These are phyloP conservation scores for Rhagologus leucostigma DNA, from an alignment of 2,113 vertebrate genomes.

Conservation along the genomic window DNA sequence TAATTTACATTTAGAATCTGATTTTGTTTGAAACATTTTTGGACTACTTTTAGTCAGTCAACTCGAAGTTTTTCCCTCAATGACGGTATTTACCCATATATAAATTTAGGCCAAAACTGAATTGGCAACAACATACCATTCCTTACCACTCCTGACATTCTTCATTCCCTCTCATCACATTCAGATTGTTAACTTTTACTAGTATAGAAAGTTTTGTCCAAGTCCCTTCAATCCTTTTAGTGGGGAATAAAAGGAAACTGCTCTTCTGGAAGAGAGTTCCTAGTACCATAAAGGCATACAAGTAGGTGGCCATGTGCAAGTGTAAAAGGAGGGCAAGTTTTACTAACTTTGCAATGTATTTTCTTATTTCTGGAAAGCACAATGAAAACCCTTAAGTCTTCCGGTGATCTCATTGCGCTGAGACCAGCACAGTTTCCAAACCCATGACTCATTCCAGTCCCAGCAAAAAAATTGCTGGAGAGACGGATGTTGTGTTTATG, in stretches of 20 bases:
- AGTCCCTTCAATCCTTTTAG: background rate
- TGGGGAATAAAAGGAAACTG: background rate
- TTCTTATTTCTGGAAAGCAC: background rate
- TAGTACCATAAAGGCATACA: background rate
- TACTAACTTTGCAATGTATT: background rate
- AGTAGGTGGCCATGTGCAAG: background rate
- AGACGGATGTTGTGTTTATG: conserved; percentile 23
- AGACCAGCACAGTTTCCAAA: conserved; percentile 19
- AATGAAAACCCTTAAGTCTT: background rate
- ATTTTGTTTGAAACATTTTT: background rate
- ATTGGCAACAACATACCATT: background rate
- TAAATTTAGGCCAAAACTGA: background rate
- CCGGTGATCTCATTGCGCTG: background rate
- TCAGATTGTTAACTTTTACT: background rate
- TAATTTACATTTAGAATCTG: background rate
- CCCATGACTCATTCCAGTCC: background rate
- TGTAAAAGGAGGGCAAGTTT: background rate
- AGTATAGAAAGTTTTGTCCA: background rate
- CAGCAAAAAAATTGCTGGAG: background rate
- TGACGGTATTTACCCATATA: background rate
- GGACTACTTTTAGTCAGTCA: background rate
- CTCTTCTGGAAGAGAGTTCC: background rate
- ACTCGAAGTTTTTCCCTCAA: background rate
- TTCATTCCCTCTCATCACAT: background rate
- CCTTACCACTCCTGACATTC: background rate